Evolutionary conservation across 2,888 invertebrate genomes (phyloP).

Genomic region (Sesamia inferens): DNA sequence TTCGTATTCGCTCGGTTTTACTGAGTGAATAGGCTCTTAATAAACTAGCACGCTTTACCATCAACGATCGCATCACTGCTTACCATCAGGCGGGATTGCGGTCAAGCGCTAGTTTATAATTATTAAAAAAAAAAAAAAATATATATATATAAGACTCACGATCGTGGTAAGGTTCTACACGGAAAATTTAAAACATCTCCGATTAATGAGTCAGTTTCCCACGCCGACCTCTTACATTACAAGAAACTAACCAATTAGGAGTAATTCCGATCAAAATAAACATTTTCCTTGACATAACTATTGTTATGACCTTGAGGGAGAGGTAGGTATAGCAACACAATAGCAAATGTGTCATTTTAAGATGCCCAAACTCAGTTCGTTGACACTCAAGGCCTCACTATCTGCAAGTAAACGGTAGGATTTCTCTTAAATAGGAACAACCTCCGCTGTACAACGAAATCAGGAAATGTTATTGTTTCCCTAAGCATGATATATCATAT

Average conservation of each 20-base stretch:
- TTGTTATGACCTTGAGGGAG: slow-evolving; percentile 53
- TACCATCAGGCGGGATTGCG: too few relatives aligned
- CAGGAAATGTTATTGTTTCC: slow-evolving; percentile 58
- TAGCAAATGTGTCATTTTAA: slow-evolving; percentile 58
- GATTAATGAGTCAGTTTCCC: slow-evolving; percentile 36
- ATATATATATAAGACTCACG: too few relatives aligned
- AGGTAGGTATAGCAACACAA: slow-evolving; percentile 54
- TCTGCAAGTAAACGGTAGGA: slow-evolving; percentile 64
- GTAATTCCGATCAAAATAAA: slow-evolving; percentile 35
- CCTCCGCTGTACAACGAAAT: slow-evolving; percentile 52
- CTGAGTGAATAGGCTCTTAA: too few relatives aligned
- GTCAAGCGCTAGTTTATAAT: too few relatives aligned
- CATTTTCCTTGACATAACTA: slow-evolving; percentile 47
- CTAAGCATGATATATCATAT: slow-evolving; percentile 31
- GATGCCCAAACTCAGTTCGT: slow-evolving; percentile 60
- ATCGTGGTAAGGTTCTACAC: not conserved
- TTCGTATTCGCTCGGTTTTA: too few relatives aligned
- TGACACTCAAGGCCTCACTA: slow-evolving; percentile 61
- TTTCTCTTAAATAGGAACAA: slow-evolving; percentile 57
- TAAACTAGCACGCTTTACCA: too few relatives aligned
- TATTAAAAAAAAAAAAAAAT: too few relatives aligned
- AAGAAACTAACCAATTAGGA: slow-evolving; percentile 41
- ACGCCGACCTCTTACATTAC: slow-evolving; percentile 34
- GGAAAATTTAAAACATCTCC: slow-evolving; percentile 36
- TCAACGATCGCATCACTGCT: too few relatives aligned